These are phyloP conservation scores for Isurus oxyrinchus DNA, from an alignment of 2,113 vertebrate species.

Conservation along the genomic window DNA sequence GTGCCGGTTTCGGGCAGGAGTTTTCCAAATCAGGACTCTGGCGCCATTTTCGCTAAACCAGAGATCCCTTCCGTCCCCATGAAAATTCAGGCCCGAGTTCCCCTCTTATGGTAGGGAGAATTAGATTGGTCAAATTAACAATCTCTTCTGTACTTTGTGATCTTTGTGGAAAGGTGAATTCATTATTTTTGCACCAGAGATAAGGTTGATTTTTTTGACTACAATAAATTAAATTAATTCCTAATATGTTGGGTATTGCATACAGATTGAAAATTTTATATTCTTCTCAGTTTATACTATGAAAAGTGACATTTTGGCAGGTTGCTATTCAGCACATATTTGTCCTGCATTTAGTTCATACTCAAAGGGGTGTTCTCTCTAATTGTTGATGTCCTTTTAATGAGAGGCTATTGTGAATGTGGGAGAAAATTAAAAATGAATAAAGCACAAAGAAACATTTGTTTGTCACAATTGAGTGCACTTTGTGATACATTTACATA, in stretches of 20 bases:
- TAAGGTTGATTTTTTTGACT: neutral
- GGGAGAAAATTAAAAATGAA: neutral
- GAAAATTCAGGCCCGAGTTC: neutral
- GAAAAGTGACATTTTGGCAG: neutral
- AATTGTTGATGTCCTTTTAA: neutral
- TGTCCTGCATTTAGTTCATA: neutral
- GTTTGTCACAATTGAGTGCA: neutral
- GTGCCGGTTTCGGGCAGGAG: too few relatives aligned
- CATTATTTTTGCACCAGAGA: neutral
- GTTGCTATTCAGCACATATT: neutral
- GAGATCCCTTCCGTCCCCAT: too few relatives aligned
- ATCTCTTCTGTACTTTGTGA: neutral
- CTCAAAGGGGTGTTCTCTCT: neutral
- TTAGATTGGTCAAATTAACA: neutral
- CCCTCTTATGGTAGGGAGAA: neutral
- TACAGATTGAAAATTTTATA: neutral
- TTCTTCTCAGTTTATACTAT: neutral
- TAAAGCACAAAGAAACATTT: neutral
- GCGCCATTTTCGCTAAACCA: too few relatives aligned
- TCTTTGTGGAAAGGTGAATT: neutral
- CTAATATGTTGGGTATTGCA: neutral
- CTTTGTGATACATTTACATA: neutral
- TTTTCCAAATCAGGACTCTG: too few relatives aligned
- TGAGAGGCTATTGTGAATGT: neutral
- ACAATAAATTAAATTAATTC: neutral